These are phyloP conservation scores for Callaeas wilsoni DNA, from an alignment of 2,113 vertebrate species.

Conservation along the genomic window DNA sequence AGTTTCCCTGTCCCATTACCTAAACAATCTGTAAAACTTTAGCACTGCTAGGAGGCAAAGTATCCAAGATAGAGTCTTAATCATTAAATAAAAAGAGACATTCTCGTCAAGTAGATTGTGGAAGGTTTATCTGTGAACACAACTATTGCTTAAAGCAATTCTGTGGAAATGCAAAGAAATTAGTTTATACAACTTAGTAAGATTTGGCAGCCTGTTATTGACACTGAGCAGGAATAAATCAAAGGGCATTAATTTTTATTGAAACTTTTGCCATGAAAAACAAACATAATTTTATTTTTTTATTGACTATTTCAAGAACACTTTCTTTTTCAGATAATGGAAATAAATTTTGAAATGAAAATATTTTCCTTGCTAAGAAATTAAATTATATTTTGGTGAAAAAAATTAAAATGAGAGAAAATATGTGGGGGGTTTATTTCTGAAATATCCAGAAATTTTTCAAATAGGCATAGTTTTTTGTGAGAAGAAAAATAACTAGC, in stretches of 20 bases:
- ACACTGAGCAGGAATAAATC: not conserved
- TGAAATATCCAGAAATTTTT: not conserved
- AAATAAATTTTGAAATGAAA: not conserved
- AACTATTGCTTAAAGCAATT: not conserved
- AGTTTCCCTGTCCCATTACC: not conserved
- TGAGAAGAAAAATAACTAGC: not conserved
- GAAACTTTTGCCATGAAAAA: not conserved
- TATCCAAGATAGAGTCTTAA: not conserved
- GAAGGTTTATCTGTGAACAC: not conserved
- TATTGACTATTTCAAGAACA: not conserved
- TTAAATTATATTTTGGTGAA: not conserved
- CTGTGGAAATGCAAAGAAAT: not conserved
- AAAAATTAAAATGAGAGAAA: not conserved
- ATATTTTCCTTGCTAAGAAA: not conserved
- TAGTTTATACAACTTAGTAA: not conserved
- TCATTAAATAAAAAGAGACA: not conserved
- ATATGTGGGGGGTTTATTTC: fast-evolving
- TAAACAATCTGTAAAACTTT: not conserved
- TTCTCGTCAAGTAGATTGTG: not conserved
- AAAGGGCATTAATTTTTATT: not conserved
- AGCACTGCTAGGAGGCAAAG: not conserved
- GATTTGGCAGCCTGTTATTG: not conserved
- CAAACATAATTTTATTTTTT: not conserved
- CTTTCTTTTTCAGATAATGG: not conserved
- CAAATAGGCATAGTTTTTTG: not conserved